Evolutionary conservation across 23 tunicate species (phyloP).

Genomic region (Trididemnum miniatum): DNA sequence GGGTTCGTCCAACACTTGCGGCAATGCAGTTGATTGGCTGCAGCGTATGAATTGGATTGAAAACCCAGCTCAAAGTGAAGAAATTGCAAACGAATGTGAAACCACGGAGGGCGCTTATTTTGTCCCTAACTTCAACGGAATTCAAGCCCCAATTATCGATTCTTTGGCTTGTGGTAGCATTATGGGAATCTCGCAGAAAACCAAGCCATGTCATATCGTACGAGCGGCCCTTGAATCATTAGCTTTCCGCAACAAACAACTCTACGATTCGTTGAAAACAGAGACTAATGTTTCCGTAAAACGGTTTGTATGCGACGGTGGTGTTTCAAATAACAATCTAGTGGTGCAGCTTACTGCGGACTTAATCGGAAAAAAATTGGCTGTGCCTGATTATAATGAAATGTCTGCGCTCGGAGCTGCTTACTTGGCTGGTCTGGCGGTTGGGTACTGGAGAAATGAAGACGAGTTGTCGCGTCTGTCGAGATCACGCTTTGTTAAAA

Average conservation of each 20-base stretch:
- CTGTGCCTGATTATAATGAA: slow-evolving; percentile 37
- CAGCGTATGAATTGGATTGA: slow-evolving; percentile 37
- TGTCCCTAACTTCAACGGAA: slow-evolving; percentile 89
- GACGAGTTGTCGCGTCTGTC: slow-evolving; percentile 38
- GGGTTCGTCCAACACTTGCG: slow-evolving; percentile 75
- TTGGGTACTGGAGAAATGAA: slow-evolving; percentile 61
- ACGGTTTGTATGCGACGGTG: slow-evolving; percentile 89
- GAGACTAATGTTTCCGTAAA: slow-evolving; percentile 59
- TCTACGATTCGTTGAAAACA: slow-evolving; percentile 57
- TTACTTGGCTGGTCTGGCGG: slow-evolving; percentile 81
- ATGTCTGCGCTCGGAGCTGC: slow-evolving; percentile 95
- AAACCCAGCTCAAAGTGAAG: slow-evolving; percentile 50
- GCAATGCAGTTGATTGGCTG: slow-evolving; percentile 88
- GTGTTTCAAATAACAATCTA: slow-evolving; percentile 68
- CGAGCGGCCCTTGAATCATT: slow-evolving; percentile 89
- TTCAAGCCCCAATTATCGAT: slow-evolving; percentile 94
- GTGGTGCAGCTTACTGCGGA: slow-evolving; percentile 70
- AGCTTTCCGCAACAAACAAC: slow-evolving; percentile 79
- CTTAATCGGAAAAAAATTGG: slow-evolving; percentile 45
- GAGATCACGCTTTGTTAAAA: slow-evolving; percentile 8
- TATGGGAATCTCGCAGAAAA: slow-evolving; percentile 74
- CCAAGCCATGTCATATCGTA: slow-evolving; percentile 46
- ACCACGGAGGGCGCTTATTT: slow-evolving; percentile 64
- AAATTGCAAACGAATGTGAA: slow-evolving; percentile 39
- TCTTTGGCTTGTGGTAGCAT: slow-evolving; percentile 82